Evolutionary conservation across 2,797 vertebrate species (phyloP).

Genomic region (Carapus acus): DNA sequence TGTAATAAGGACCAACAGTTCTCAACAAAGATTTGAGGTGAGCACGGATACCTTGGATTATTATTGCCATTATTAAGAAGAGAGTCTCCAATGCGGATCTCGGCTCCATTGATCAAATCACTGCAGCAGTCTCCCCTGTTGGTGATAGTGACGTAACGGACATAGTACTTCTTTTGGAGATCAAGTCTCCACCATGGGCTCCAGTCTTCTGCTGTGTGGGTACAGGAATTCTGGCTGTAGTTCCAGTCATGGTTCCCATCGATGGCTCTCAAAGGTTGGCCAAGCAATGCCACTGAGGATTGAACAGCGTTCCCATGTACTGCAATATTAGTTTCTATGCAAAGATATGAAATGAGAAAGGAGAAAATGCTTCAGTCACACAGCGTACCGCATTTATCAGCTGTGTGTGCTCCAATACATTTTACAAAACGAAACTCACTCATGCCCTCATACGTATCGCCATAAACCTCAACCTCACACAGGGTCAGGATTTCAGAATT

Average conservation of each 20-base stretch:
- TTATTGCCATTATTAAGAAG: constrained; percentile 11
- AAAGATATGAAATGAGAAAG: too few species aligned
- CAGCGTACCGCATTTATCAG: too few species aligned
- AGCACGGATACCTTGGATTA: constrained; percentile 8
- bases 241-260: constrained; percentile 1
- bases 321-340: too few species aligned
- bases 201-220: constrained; percentile 6
- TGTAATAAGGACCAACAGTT: neutral
- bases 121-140: constrained; percentile 21
- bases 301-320: constrained; percentile 1
- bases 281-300: neutral
- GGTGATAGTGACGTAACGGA: constrained; percentile 28
- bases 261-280: neutral
- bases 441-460: too few species aligned
- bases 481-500: too few species aligned
- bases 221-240: neutral
- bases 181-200: constrained; percentile 29
- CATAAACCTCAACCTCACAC: too few species aligned
- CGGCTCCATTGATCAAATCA: neutral
- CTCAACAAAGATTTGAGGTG: too few species aligned
- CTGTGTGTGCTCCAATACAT: too few species aligned
- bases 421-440: too few species aligned
- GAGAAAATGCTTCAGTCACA: too few species aligned
- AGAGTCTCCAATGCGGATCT: constrained; percentile 8
- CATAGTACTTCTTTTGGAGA: constrained; percentile 7